phyloP scores from a whole-genome alignment of 2,888 invertebrate genomes.

The Perithous albicinctus region DNA sequence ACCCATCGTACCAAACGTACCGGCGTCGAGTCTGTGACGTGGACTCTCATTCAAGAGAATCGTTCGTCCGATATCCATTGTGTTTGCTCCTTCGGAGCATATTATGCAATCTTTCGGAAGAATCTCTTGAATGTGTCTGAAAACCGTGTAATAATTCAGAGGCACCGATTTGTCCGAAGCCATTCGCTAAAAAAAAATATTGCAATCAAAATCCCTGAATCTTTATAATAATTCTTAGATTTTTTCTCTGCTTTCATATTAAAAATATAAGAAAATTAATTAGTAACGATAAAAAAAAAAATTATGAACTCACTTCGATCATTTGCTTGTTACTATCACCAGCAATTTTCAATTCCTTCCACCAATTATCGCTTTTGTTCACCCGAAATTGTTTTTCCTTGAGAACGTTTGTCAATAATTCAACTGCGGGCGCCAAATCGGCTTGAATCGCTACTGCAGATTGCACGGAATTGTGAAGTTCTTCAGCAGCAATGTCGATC shows the following conservation, averaged over 20 bases:
- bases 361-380: constrained; percentile 89
- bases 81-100: constrained; percentile 98
- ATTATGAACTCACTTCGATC: constrained; percentile 87
- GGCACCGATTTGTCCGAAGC: constrained; percentile 90
- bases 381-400: constrained; percentile 87
- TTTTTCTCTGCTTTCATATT: background rate
- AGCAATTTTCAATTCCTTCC: constrained; percentile 90
- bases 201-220: background rate
- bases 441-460: constrained; percentile 93
- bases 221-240: background rate
- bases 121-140: constrained; percentile 91
- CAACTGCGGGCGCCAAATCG: constrained; percentile 91
- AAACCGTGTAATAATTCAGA: constrained; percentile 97
- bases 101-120: constrained; percentile 94
- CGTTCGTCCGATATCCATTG: constrained; percentile 98
- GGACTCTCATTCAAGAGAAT: constrained; percentile 94
- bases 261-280: background rate
- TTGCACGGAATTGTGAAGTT: constrained; percentile 95
- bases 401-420: constrained; percentile 88
- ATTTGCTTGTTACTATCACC: constrained; percentile 90
- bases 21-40: constrained; percentile 96
- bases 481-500: constrained; percentile 95
- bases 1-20: constrained; percentile 99
- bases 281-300: background rate
- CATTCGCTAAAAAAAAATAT: constrained; percentile 86